Evolutionary conservation across 35 echinoderm and acorn worm species (phyloP), one percentile per base, ranked within the genome.

Genomic region (Diadema setosum): DNA sequence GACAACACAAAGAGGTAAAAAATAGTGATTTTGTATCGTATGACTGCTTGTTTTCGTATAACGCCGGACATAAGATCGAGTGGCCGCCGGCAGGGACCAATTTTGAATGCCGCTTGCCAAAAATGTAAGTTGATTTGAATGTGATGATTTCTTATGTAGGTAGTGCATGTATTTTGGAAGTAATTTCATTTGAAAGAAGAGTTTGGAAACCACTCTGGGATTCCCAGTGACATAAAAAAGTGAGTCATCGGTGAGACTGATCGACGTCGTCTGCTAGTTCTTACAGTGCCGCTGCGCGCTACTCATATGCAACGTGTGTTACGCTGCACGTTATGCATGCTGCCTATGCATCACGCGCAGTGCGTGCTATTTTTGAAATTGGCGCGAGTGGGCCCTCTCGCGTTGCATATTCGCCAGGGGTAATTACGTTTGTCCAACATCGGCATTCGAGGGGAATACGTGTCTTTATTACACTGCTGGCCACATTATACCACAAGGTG

Each of bases 191-290:
- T 12, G 8, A 76, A 14, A 76, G 70, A 76, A 31, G 36, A 42
- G 36, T 76, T 76, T 76, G 70, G 70, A 42, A 76, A 42, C 70
- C 65, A 70, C 65, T 70, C 65, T 29, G 65, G 65, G 65, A 70
- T 70, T 70, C 34, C 29, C 5, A 16, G 37, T 70, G 65, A 70
- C 8, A 29, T 70, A 70, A 59, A 2, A 23, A n/a, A 26, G 20
- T 0, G 56, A 59, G 56, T 59, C 4, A 15, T 59, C 56, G 29
- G 29, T 5, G 4, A 59, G 56, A 59, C 35, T 55, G 4, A 33
- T 65, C 60, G 16, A 65, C 20, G 3, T n/a, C 5, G 16, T 65
- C 4, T 3, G 0, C 60, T 65, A 4, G 8, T 65, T 6, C 12
- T n/a, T 29, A 26, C 60, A 11, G 23, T 26, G 21, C 26, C 60